Evolutionary conservation across 2,888 invertebrate genomes (phyloP).

Genomic region (Agrochola litura): DNA sequence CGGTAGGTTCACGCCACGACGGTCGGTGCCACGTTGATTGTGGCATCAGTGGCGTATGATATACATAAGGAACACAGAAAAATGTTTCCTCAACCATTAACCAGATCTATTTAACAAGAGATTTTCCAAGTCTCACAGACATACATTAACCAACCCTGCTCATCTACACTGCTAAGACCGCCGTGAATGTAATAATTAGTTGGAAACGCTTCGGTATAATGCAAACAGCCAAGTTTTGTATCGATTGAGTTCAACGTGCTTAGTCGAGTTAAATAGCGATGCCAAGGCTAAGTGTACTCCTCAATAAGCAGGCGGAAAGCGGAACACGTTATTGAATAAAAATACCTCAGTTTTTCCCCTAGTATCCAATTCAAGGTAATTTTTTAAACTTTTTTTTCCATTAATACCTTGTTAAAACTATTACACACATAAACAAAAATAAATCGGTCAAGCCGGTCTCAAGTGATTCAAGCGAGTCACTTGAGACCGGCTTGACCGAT

Average conservation of each 20-base stretch:
- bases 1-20: no score
- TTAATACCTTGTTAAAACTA: background rate
- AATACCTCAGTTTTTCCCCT: background rate
- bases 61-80: background rate
- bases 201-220: background rate
- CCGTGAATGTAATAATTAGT: constrained; percentile 15
- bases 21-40: no score
- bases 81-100: background rate
- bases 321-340: background rate
- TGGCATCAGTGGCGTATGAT: no score
- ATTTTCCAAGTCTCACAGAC: background rate
- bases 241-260: constrained; percentile 19
- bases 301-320: constrained; percentile 9
- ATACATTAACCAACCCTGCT: background rate
- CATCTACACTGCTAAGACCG: background rate
- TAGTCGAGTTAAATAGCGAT: constrained; percentile 7
- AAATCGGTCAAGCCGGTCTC: background rate
- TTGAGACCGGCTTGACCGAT: no score
- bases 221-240: constrained; percentile 29
- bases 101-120: background rate
- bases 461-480: no score
- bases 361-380: background rate
- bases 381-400: background rate
- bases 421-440: background rate
- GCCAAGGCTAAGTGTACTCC: background rate